Base-by-base conservation (phyloP, 2,113 vertebrate genomes). In the Macquaria australasica region DNA sequence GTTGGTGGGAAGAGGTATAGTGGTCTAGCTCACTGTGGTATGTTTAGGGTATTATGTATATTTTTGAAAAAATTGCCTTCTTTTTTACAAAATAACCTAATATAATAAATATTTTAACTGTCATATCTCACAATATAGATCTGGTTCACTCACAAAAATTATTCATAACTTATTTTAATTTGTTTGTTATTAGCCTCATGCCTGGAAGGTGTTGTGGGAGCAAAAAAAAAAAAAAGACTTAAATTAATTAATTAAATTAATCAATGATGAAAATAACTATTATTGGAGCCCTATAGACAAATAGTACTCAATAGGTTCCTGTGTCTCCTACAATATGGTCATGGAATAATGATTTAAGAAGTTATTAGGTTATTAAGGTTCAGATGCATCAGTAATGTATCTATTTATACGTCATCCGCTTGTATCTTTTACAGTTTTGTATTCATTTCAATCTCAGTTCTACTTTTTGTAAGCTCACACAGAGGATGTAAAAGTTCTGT, bases 21-120 rank as follows among this genome's bases (percentile, higher is more conserved):
- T 60, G 69, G 23, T 50, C 23, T 43, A 41, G 60, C 31, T 79
- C n/a, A 43, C 53, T 55, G 6, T 70, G 43, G 43, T 62, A 41
- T 39, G 37, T 58, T 37, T 25, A 41, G 12, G 9, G 48, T 31
- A 37, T 0, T 21, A 15, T 23, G 1, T 41, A 25, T 77, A 18
- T 41, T 31, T 45, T 34, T 48, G 41, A 60, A 39, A 37, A 21
- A 79, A 79, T 53, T 20, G 6, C 6, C 9, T 63, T 41, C 2
- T 71, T 58, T 73, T 68, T 43, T 28, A 28, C 12, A 16, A 68
- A 45, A 68, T 68, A 25, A 77, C 14, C 48, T 55, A 63, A 43
- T 16, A 37, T 14, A 58, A 43, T 48, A 60, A 58, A 28, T 37
- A 60, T 53, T 63, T 64, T 50, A 71, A 31, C 18, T 0, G 21